These are phyloP conservation scores for Drosophila tani DNA, from an alignment of 1,140 invertebrate genomes.

Conservation along the genomic window DNA sequence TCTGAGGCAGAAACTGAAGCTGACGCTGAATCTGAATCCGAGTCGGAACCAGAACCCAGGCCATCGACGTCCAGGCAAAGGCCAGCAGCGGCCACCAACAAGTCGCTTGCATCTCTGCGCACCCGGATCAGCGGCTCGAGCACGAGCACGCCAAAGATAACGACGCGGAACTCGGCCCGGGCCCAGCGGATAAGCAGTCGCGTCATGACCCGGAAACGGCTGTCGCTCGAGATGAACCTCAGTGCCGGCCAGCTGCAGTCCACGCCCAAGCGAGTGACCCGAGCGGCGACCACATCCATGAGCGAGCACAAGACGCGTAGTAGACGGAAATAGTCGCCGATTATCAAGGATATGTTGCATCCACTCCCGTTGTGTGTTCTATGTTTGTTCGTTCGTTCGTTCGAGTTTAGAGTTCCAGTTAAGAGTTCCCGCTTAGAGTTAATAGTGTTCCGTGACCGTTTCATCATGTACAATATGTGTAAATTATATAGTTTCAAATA, in stretches of 20 bases:
- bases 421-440: constrained; percentile 27
- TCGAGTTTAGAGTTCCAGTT: background rate
- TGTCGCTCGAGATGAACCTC: constrained; percentile 66
- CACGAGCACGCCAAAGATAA: constrained; percentile 40
- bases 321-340: constrained; percentile 22
- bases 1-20: constrained; percentile 5
- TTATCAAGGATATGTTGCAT: no score
- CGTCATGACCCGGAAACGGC: constrained; percentile 67
- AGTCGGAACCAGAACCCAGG: background rate
- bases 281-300: constrained; percentile 9
- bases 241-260: constrained; percentile 55
- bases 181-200: constrained; percentile 37
- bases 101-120: background rate
- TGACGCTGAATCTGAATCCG: background rate
- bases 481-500: constrained; percentile 36
- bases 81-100: background rate
- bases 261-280: constrained; percentile 62
- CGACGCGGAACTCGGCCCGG: constrained; percentile 60
- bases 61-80: constrained; percentile 6
- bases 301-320: constrained; percentile 10
- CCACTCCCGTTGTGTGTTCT: constrained; percentile 11
- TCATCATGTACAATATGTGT: constrained; percentile 40
- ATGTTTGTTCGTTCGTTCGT: constrained; percentile 7
- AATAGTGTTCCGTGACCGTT: background rate
- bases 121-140: constrained; percentile 9